Evolutionary conservation across 2,888 invertebrate species (phyloP), one percentile per base, ranked within the genome.

Genomic region (Drosophila anceps): DNA sequence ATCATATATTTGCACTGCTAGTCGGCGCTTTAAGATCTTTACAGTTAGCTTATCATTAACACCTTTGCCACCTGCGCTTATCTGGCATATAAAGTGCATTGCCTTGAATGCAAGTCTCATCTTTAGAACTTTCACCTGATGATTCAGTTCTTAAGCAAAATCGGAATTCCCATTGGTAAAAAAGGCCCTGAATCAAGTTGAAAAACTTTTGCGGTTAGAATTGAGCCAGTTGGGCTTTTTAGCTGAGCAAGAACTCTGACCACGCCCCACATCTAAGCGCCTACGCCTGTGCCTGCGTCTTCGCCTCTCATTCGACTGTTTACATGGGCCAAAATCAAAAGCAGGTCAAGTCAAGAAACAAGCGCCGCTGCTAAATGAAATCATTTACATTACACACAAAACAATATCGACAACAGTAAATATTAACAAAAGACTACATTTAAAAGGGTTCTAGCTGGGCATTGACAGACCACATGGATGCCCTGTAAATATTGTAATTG

Each of bases 51-150:
- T 59, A 62, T 71, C 63, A 44, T 59, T 59, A 46, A 20, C 43
- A 37, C 15, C 39, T 44, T 46, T 39, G 18, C 43, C 66, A 62
- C 27, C 62, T 39, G 46, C 46, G 46, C 46, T 68, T 88, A 83
- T 76, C 73, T n/a, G 55, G 35, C 41, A 46, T 62, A 37, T 76
- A 53, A 70, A 76, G 31, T 39, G 29, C 58, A 58, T 31, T 50
- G 37, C 7, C 31, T n/a, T 33, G 4, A 53, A 24, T 29, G 46
- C 43, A 31, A 37, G 66, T 43, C 73, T 77, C 65, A 77, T 61
- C 61, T 83, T 46, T 44, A 88, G 82, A 82, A 82, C 82, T 82
- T 82, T 82, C 82, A 83, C 82, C 87, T 13, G 54, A 66, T 81
- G 81, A 82, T 81, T 81, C 81, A 82, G 61, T 61, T 54, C n/a